Evolutionary conservation across 1,140 invertebrate genomes (phyloP), one percentile per base, ranked within the genome.

Genomic region (Conopomorpha cramerella): DNA sequence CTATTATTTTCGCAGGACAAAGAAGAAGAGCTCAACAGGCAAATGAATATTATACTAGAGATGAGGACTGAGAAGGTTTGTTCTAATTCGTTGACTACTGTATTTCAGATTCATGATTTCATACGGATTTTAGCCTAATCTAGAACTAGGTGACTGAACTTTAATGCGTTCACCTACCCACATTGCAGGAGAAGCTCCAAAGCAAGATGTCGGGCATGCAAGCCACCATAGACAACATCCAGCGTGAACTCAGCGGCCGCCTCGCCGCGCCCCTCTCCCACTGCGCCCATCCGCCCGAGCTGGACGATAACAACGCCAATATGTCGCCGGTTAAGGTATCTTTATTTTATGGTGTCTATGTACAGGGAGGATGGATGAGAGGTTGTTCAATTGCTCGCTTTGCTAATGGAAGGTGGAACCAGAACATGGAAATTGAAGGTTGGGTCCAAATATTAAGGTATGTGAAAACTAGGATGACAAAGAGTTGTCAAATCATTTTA

Each of bases 161-260:
- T n/a, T n/a, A n/a, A n/a, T n/a, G n/a, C n/a, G n/a, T n/a, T n/a
- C n/a, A n/a, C n/a, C n/a, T n/a, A n/a, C n/a, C n/a, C n/a, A n/a
- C 34, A 17, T 11, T 29, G 6, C 30, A 64, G 57, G 63, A 55
- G 13, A 46, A 51, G 23, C 49, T 64, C 8, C 51, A 59, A 33
- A 43, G 55, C 7, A 57, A 51, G 29, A 59, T 65, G 32, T 34
- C 45, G 29, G 39, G 38, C 4, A 63, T 68, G 59, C 50, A 59
- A 43, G 51, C 45, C 15, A 65, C 46, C 1, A 65, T 68, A 14
- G 59, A 63, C 43, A 68, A 65, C 33, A 55, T 65, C 8, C 59
- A 63, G 40, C 63, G 59, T 40, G 56, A 68, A 42, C 38, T 68
- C 17, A 53, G 54, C 4, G 50, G 47, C 3, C 50, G 40, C 4